Base-by-base conservation (phyloP, 2,888 invertebrate species). In the Zaprionus bogoriensis region DNA sequence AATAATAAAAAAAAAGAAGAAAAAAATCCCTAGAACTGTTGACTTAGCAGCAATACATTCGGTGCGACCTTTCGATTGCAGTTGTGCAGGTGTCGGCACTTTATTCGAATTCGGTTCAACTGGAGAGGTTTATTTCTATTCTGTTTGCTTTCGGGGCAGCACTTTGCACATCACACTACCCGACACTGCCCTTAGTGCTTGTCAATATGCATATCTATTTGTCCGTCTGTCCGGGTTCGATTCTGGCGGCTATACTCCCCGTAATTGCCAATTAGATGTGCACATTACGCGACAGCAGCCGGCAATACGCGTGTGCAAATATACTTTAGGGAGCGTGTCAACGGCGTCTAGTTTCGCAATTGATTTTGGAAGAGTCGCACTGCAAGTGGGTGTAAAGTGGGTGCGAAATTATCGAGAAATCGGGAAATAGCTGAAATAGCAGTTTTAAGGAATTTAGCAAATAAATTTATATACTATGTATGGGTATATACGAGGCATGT, bases 21-120 rank as follows among this genome's bases (percentile, higher is more conserved):
- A n/a, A n/a, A n/a, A 17, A 42, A 50, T 14, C 58, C 50, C 48
- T 54, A 59, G 36, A 68, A 55, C 14, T 67, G 62, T 74, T 74
- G 39, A 45, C 30, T 25, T 25, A 48, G 59, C 68, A 54, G n/a
- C n/a, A n/a, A n/a, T n/a, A 14, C 41, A 23, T 46, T 55, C 5
- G 22, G 17, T n/a, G 23, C 14, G 20, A 25, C 41, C 38, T 66
- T 50, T 19, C n/a, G 39, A 17, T 19, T 50, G 23, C 45, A 46
- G 22, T 36, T 17, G n/a, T 20, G 27, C 19, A 12, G 36, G 5
- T 25, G 45, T 6, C 20, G 12, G 20, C 32, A 27, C 14, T 36
- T 17, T 32, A 20, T 41, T 32, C 22, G 7, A 22, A 53, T 20
- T 45, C 48, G 48, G 36, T 38, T 23, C 32, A 36, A 9, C 27